Evolutionary conservation across 2,797 vertebrate genomes (phyloP).

Genomic region (Loriculus beryllinus): DNA sequence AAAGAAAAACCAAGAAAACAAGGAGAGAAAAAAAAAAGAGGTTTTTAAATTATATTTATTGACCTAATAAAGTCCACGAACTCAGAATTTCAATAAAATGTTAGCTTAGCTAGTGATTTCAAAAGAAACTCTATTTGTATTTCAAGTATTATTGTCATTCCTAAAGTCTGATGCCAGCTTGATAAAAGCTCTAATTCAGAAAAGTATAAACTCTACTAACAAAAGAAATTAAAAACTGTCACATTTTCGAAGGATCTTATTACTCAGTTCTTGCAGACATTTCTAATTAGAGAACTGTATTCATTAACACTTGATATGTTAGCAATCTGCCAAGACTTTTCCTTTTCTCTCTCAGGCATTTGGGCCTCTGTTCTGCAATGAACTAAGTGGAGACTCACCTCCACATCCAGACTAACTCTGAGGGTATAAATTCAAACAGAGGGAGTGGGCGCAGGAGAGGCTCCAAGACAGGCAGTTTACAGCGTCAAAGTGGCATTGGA

Average conservation of each 20-base stretch:
- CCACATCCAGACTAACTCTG: background rate
- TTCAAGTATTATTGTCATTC: constrained; percentile 40
- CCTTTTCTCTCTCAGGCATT: constrained; percentile 31
- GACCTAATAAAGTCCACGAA: constrained; percentile 49
- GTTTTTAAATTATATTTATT: constrained; percentile 64
- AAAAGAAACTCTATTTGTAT: constrained; percentile 32
- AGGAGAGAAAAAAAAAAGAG: background rate
- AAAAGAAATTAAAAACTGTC: constrained; percentile 60
- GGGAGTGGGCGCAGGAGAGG: background rate
- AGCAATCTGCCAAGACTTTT: constrained; percentile 44
- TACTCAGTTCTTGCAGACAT: constrained; percentile 54
- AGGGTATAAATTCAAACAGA: background rate
- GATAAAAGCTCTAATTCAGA: constrained; percentile 28
- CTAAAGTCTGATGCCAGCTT: constrained; percentile 19
- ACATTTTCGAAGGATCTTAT: constrained; percentile 51
- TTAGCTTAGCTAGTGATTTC: constrained; percentile 2
- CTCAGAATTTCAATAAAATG: constrained; percentile 37
- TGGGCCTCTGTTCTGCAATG: background rate
- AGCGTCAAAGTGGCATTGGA: background rate
- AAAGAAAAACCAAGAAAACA: constrained; percentile 32
- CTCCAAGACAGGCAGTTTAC: background rate
- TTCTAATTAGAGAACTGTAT: constrained; percentile 66
- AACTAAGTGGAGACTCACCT: background rate
- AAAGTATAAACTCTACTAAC: constrained; percentile 51
- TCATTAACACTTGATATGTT: constrained; percentile 63